Percentiles rank a stretch among this genome's conserved stretches.
Evolutionary conservation across 2,888 invertebrate species (phyloP).

Genomic region (Adelphocoris suturalis): DNA sequence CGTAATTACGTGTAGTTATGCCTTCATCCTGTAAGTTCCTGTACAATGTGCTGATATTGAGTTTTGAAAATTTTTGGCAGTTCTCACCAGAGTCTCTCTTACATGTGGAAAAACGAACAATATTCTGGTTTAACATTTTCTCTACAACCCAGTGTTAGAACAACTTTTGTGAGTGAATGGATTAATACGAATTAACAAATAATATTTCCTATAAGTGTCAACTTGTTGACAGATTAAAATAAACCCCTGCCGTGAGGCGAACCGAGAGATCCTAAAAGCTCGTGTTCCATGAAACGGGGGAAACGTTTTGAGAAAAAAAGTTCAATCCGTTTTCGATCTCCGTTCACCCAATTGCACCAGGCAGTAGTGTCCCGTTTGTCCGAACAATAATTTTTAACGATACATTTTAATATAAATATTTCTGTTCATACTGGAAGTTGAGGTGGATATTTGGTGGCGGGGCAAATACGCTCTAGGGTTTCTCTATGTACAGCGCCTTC

Average conservation of each 20-base stretch:
- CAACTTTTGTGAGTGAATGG: too few relatives aligned
- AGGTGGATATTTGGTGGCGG: not conserved
- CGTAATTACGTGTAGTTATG: too few relatives aligned
- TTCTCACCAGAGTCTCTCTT: too few relatives aligned
- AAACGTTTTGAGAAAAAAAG: not conserved
- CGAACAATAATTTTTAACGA: constrained; percentile 44
- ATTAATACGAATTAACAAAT: not conserved
- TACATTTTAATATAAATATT: constrained; percentile 17
- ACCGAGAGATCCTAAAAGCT: not conserved
- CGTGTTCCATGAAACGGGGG: not conserved
- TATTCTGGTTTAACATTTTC: too few relatives aligned
- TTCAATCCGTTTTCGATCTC: not conserved
- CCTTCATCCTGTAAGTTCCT: too few relatives aligned
- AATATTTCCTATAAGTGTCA: not conserved
- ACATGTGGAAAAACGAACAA: too few relatives aligned
- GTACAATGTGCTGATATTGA: too few relatives aligned
- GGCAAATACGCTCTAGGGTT: constrained; percentile 6
- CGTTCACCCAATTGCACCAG: constrained; percentile 38
- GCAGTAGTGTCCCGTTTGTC: constrained; percentile 70
- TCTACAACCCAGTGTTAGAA: too few relatives aligned
- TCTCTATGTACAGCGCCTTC: constrained; percentile 7
- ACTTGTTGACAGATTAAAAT: constrained; percentile 7
- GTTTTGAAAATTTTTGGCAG: too few relatives aligned
- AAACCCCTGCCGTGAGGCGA: constrained; percentile 30
- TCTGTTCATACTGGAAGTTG: constrained; percentile 4